Conservation (phyloP, 2,113 vertebrate genomes). For the Callaeas wilsoni region DNA sequence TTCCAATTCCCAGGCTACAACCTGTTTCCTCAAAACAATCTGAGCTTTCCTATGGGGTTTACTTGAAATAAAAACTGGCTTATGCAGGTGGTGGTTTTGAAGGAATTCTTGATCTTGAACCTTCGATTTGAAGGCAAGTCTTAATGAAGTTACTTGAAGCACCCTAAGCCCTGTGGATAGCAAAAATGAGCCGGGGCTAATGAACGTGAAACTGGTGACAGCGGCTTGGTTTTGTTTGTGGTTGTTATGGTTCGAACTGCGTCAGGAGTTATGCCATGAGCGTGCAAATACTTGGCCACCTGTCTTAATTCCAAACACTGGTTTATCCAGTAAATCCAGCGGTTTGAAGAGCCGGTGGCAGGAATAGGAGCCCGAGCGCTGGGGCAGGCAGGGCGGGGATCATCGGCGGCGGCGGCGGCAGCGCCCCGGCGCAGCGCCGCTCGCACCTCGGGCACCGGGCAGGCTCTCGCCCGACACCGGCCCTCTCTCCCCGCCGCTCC, state of each 20-base stretch:
- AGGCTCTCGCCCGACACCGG: neutral
- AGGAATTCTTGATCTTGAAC: neutral
- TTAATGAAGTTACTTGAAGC: neutral
- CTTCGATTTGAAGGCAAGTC: neutral
- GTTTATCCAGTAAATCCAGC: neutral
- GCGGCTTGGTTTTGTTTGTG: neutral
- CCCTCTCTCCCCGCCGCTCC: neutral
- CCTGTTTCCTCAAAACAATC: neutral
- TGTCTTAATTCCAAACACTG: neutral
- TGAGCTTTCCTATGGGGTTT: neutral
- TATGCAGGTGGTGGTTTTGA: neutral
- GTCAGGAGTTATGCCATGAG: neutral
- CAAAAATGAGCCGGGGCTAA: neutral
- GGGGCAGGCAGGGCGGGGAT: no score
- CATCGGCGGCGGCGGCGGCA: neutral
- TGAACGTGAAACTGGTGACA: neutral
- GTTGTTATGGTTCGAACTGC: neutral
- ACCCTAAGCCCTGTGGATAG: neutral
- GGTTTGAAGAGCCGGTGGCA: fast-evolving
- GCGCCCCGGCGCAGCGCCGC: neutral
- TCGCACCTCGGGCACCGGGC: neutral
- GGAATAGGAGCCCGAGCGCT: neutral
- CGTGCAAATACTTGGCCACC: neutral
- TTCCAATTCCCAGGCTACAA: neutral
- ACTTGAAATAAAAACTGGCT: neutral